Conservation (phyloP, 1,140 invertebrate genomes). For the Hermetia illucens region DNA sequence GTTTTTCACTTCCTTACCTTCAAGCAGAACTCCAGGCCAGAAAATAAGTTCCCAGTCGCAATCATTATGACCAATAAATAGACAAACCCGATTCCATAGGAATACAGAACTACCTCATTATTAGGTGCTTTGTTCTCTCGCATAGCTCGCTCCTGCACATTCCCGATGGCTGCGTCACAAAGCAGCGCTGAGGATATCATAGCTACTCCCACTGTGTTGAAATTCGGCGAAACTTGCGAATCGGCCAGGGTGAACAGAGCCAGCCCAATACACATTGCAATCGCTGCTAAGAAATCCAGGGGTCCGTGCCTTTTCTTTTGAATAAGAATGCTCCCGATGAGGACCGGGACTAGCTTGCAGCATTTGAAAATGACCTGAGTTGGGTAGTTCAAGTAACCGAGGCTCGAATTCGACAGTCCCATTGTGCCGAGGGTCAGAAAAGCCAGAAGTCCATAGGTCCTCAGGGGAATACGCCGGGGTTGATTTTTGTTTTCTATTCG, state of each 20-base stretch:
- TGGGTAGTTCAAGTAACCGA: slow-evolving; percentile 94
- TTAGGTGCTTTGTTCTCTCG: slow-evolving; percentile 67
- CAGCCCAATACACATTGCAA: slow-evolving; percentile 81
- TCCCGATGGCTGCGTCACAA: slow-evolving; percentile 89
- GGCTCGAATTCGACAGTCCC: slow-evolving; percentile 87
- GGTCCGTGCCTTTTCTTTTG: slow-evolving; percentile 76
- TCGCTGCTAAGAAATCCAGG: slow-evolving; percentile 70
- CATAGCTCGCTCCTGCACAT: slow-evolving; percentile 92
- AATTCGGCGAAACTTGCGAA: slow-evolving; percentile 76
- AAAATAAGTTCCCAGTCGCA: slow-evolving; percentile 54
- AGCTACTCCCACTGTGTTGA: slow-evolving; percentile 64
- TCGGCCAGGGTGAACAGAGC: slow-evolving; percentile 88
- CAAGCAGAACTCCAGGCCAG: slow-evolving; percentile 63
- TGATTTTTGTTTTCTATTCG: slow-evolving; percentile 43
- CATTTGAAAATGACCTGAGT: slow-evolving; percentile 91
- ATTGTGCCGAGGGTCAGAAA: slow-evolving; percentile 85
- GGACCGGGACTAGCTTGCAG: slow-evolving; percentile 90
- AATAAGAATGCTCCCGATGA: slow-evolving; percentile 83
- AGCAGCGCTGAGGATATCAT: slow-evolving; percentile 78
- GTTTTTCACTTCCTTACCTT: slow-evolving; percentile 46
- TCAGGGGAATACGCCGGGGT: slow-evolving; percentile 67
- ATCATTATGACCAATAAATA: slow-evolving; percentile 70
- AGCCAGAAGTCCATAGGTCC: slow-evolving; percentile 67
- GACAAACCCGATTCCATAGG: slow-evolving; percentile 75
- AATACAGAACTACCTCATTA: slow-evolving; percentile 87